Evolutionary conservation across 2,113 vertebrate species (phyloP), one percentile per base, ranked within the genome.

Genomic region (Electrona antarctica): DNA sequence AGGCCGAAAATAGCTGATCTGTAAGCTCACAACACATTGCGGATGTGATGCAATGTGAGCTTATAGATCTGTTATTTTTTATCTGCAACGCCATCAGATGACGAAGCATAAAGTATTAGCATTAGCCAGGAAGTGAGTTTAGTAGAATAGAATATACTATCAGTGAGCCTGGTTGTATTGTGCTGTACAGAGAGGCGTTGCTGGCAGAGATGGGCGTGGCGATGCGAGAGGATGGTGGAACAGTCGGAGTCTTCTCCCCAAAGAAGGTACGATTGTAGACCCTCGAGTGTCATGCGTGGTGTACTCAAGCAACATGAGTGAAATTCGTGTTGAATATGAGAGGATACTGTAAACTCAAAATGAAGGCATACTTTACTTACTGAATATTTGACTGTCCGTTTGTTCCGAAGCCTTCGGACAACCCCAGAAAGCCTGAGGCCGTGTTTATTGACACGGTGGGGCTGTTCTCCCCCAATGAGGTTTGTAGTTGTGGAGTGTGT

Each of bases 161-260:
- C 1, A 41, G 33, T 41, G 13, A 29, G 14, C 57, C 12, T 62
- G 45, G n/a, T 49, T 4, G 7, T 13, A 14, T 51, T 66, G 67
- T 82, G 71, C 58, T 87, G 75, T 80, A 54, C 93, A 99, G 98
- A 91, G 98, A 98, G 87, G 98, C 98, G 0, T 87, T 99, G 87
- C 92, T 99, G 79, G 98, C 97, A 0, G 98, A 99, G 92, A 99
- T 99, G 98, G 98, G 98, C 0, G 98, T 99, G 54, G 97, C 98
- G 81, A 99, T 99, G 95, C 91, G 97, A 64, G 97, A 98, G 82
- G 98, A 99, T 0, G 97, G 97, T 1, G 97, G 97, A 46, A 99
- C 97, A 0, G 82, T 98, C 67, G 98, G 98, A 0, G 97, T 99
- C 8, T 99, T 98, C 82, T 98, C 97, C 56, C 98, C 98, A 47